Conservation (phyloP, 2,797 vertebrate species). For the Anguilla anguilla region DNA sequence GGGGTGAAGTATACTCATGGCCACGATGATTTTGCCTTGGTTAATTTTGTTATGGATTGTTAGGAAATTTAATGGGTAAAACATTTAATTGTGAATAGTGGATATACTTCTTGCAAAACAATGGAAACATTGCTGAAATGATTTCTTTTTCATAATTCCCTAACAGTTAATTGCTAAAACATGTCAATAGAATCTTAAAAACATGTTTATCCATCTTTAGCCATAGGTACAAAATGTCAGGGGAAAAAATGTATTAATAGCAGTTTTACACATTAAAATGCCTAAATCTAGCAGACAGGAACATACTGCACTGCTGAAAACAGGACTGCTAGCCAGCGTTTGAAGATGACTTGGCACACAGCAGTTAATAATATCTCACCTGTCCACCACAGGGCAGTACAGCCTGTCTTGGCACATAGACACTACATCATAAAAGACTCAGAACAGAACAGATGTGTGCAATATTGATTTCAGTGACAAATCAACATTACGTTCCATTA, state of each 20-base stretch:
- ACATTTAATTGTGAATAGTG: not conserved
- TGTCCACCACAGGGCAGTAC: not conserved
- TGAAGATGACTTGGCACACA: not conserved
- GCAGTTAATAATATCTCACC: not conserved
- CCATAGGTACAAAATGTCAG: not conserved
- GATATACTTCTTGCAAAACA: not conserved
- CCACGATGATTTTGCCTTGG: not conserved
- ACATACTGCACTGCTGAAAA: not conserved
- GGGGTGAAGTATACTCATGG: not conserved
- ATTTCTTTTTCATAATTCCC: not conserved
- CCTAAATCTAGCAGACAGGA: not conserved
- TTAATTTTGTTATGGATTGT: not conserved
- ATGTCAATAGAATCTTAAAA: not conserved
- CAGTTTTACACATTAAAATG: not conserved
- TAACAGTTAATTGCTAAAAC: not conserved
- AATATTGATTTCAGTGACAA: not conserved
- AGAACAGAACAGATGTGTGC: constrained; percentile 1
- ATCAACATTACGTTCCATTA: not conserved
- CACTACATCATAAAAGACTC: not conserved
- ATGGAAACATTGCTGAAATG: not conserved
- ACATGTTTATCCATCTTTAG: not conserved
- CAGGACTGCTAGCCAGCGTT: not conserved
- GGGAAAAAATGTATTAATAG: not conserved
- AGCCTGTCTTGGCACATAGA: not conserved
- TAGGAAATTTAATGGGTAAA: not conserved